Evolutionary conservation across 2,797 vertebrate genomes (phyloP).

Genomic region (Chelon labrosus): DNA sequence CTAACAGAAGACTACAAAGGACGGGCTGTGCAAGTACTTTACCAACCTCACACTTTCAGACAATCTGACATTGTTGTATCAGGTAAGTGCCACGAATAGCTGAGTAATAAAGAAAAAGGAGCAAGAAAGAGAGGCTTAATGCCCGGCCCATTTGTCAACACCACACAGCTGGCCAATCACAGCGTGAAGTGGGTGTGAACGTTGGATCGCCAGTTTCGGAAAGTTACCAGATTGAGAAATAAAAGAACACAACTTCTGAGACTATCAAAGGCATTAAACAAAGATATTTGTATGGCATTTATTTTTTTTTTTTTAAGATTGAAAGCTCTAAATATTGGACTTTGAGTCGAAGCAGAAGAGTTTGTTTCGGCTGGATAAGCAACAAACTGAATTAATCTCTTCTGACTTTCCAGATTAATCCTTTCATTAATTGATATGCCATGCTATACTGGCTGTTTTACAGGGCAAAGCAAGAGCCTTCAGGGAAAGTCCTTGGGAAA

Average conservation of each 20-base stretch:
- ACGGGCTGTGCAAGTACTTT: too few species aligned
- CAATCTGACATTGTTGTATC: neutral
- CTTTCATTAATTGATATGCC: slow-evolving; percentile 52
- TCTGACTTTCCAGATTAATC: slow-evolving; percentile 46
- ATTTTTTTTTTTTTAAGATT: slow-evolving; percentile 1
- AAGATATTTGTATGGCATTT: slow-evolving; percentile 1
- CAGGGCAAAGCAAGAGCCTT: slow-evolving; percentile 41
- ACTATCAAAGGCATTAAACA: neutral
- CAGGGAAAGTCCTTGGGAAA: slow-evolving; percentile 62
- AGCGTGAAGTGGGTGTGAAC: neutral
- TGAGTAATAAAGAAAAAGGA: neutral
- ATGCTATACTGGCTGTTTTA: slow-evolving; percentile 47
- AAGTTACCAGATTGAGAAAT: neutral
- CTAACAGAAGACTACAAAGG: too few species aligned
- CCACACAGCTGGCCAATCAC: neutral
- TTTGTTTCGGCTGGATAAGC: slow-evolving; percentile 25
- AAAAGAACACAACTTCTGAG: neutral
- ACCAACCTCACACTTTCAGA: neutral
- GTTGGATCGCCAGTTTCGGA: neutral
- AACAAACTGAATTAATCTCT: slow-evolving; percentile 49
- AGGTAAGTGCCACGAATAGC: neutral
- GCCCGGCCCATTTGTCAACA: neutral
- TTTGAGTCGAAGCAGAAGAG: slow-evolving; percentile 25
- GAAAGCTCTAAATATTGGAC: neutral
- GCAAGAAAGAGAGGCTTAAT: neutral